Percentiles rank a stretch among this genome's conserved stretches.
phyloP scores from a whole-genome alignment of 2,888 invertebrate species.

The Heliconius ismenius region DNA sequence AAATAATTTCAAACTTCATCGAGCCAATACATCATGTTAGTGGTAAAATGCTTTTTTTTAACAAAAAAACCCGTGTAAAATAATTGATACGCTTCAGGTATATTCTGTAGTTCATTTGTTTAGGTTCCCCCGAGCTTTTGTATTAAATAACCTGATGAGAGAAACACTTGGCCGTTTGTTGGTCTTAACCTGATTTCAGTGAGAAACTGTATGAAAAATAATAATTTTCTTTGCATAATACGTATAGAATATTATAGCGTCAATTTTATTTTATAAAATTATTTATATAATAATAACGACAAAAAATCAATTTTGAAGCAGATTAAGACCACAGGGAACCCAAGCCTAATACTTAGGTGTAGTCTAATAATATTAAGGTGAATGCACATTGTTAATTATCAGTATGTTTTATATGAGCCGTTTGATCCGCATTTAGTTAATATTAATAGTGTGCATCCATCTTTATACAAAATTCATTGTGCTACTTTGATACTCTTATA shows the following conservation, averaged over 20 bases:
- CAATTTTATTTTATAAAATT: neutral
- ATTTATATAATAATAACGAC: neutral
- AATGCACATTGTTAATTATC: constrained; percentile 17
- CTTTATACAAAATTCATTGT: constrained; percentile 28
- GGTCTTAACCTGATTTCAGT: constrained; percentile 1
- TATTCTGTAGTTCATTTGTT: constrained; percentile 61
- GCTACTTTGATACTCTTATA: constrained; percentile 24
- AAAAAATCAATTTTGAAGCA: neutral
- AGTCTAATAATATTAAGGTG: constrained; percentile 48
- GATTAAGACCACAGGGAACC: neutral
- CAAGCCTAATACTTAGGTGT: constrained; percentile 55
- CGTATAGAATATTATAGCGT: neutral
- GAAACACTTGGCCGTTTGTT: constrained; percentile 45
- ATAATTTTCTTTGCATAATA: no score
- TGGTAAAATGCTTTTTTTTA: constrained; percentile 59
- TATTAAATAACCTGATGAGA: constrained; percentile 61
- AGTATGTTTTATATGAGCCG: constrained; percentile 16
- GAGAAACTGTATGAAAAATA: neutral
- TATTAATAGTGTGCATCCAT: constrained; percentile 30
- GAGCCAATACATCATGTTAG: constrained; percentile 51
- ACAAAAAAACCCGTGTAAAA: constrained; percentile 55
- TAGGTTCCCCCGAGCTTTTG: constrained; percentile 61
- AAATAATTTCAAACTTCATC: constrained; percentile 34
- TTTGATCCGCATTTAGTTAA: constrained; percentile 14
- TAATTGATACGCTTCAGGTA: constrained; percentile 65